Evolutionary conservation across 2,113 vertebrate species (phyloP).

Genomic region (Pseudorectes ferrugineus): DNA sequence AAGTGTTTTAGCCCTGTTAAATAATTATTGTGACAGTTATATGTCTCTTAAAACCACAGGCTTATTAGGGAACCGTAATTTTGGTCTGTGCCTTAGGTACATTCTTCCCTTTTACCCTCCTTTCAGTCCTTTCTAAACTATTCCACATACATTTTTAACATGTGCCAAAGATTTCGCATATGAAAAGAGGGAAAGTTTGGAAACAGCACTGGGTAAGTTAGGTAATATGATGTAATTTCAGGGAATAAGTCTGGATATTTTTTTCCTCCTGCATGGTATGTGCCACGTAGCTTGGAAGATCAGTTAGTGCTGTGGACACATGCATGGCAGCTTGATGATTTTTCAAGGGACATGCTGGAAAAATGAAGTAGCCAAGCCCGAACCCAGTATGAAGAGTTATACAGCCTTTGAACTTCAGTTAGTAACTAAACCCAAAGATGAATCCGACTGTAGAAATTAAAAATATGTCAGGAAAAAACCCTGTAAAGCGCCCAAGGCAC

Average conservation of each 20-base stretch:
- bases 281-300: conserved; percentile 38
- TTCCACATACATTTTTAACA: neutral
- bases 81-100: neutral
- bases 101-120: neutral
- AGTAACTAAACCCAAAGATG: neutral
- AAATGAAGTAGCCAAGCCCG: neutral
- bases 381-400: neutral
- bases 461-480: neutral
- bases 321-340: neutral
- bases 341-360: neutral
- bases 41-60: neutral
- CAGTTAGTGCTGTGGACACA: neutral
- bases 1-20: neutral
- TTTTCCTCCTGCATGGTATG: neutral
- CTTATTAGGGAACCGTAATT: neutral
- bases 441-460: neutral
- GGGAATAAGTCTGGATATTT: neutral
- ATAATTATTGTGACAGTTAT: neutral
- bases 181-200: conserved; percentile 3
- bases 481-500: neutral
- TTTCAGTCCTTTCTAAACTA: neutral
- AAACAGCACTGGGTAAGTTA: conserved; percentile 1
- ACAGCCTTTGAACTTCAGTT: neutral
- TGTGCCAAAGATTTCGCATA: neutral
- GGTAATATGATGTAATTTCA: conserved; percentile 30